These are phyloP conservation scores for Forbesichthys agassizii DNA, from an alignment of 2,113 vertebrate species.

Conservation along the genomic window DNA sequence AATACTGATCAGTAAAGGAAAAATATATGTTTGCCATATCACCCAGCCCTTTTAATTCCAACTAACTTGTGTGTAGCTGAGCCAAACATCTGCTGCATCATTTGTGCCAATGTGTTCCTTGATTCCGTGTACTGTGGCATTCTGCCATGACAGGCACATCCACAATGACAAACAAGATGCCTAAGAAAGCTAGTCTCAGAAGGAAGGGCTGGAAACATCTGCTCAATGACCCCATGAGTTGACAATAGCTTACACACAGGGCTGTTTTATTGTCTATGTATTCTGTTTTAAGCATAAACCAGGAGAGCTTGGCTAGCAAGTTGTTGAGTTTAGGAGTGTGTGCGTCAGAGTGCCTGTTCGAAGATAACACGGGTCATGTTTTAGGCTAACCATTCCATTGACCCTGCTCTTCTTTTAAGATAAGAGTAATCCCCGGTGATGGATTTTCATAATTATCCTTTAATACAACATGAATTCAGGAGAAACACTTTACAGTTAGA, in stretches of 20 bases:
- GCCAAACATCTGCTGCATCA: conserved; percentile 16
- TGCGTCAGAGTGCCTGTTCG: neutral
- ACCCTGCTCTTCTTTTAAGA: neutral
- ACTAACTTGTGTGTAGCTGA: neutral
- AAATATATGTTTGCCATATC: too few species aligned
- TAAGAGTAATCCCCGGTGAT: neutral
- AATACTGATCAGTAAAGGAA: too few species aligned
- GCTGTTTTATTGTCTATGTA: conserved; percentile 24
- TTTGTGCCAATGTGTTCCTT: neutral
- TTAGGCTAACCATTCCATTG: neutral
- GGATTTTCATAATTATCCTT: neutral
- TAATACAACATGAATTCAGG: too few species aligned
- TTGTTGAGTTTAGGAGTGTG: neutral
- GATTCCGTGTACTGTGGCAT: conserved; percentile 12
- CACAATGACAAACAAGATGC: conserved; percentile 14
- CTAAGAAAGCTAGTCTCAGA: conserved; percentile 15
- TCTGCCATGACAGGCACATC: conserved; percentile 14
- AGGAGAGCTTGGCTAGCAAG: neutral
- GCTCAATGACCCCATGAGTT: conserved; percentile 31
- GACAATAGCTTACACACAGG: conserved; percentile 2
- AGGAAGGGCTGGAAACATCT: conserved; percentile 18
- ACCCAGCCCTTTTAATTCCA: too few species aligned
- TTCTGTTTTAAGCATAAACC: neutral
- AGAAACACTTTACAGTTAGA: too few species aligned
- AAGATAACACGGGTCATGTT: neutral